These are phyloP conservation scores for Eublepharis macularius DNA, from an alignment of 2,113 vertebrate genomes.

Conservation along the genomic window DNA sequence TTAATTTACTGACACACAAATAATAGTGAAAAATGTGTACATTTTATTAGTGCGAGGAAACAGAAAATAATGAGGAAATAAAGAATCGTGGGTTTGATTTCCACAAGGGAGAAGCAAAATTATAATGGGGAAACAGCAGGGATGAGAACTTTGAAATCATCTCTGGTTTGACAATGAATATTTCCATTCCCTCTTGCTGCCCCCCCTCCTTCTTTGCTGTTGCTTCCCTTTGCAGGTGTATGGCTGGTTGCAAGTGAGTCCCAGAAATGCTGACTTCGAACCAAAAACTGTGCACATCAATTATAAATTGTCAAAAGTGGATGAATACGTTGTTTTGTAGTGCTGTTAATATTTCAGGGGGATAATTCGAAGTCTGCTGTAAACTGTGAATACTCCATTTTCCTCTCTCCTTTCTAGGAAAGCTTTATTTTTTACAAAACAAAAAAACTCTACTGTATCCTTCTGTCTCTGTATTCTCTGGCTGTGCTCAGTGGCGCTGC, in stretches of 20 bases:
- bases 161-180: background rate
- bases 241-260: background rate
- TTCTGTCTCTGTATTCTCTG: slow-evolving; percentile 63
- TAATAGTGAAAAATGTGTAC: no score
- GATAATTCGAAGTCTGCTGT: slow-evolving; percentile 49
- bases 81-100: no score
- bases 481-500: slow-evolving; percentile 56
- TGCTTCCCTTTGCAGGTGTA: background rate
- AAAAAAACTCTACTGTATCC: background rate
- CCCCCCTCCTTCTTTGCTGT: background rate
- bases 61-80: no score
- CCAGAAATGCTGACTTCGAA: slow-evolving; percentile 40
- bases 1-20: no score
- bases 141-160: no score
- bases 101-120: no score
- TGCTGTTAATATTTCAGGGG: slow-evolving; percentile 26
- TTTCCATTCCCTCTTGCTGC: background rate
- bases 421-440: background rate
- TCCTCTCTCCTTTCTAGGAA: slow-evolving; percentile 48
- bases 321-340: slow-evolving; percentile 37
- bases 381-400: slow-evolving; percentile 38
- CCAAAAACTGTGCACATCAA: slow-evolving; percentile 3
- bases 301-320: slow-evolving; percentile 34
- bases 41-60: no score
- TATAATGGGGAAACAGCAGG: no score